Percentiles rank a stretch among this genome's conserved stretches.
These are phyloP conservation scores for Drosophila baimaii DNA, from an alignment of 1,140 invertebrate genomes.

Conservation along the genomic window DNA sequence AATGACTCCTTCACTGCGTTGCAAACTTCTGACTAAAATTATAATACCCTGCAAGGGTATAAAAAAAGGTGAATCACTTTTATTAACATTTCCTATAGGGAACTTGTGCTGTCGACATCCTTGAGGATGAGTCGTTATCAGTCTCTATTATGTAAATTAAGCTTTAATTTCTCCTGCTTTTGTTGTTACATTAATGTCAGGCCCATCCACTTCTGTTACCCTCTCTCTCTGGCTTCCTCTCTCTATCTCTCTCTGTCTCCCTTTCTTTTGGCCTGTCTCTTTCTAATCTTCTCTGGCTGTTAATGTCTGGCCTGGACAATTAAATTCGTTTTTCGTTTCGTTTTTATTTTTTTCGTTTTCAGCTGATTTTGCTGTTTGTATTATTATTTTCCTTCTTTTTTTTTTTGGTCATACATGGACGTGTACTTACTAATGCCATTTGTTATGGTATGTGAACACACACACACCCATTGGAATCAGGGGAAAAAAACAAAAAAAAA, in stretches of 20 bases:
- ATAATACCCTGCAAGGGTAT: no score
- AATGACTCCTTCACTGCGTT: no score
- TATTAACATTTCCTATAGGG: neutral
- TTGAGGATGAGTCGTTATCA: constrained; percentile 26
- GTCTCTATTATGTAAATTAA: constrained; percentile 48
- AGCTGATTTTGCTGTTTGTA: constrained; percentile 31
- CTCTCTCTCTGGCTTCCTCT: neutral
- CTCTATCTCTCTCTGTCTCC: neutral
- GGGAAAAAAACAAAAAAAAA: neutral
- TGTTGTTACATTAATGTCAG: constrained; percentile 41
- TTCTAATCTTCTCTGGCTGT: constrained; percentile 24
- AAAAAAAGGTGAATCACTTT: neutral
- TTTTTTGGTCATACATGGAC: constrained; percentile 20
- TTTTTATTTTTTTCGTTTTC: constrained; percentile 3
- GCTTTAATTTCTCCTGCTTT: constrained; percentile 36
- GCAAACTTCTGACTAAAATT: no score
- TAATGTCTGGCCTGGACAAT: constrained; percentile 42
- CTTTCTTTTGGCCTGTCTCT: neutral
- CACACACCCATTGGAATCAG: neutral
- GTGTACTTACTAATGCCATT: constrained; percentile 36
- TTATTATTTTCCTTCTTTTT: neutral
- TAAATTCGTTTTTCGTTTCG: constrained; percentile 25
- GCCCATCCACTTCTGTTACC: neutral
- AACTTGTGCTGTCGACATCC: neutral
- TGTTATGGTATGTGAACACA: constrained; percentile 33